Evolutionary conservation across 2,113 vertebrate species (phyloP), one percentile per base, ranked within the genome.

Genomic region (Mormoops blainvillei): DNA sequence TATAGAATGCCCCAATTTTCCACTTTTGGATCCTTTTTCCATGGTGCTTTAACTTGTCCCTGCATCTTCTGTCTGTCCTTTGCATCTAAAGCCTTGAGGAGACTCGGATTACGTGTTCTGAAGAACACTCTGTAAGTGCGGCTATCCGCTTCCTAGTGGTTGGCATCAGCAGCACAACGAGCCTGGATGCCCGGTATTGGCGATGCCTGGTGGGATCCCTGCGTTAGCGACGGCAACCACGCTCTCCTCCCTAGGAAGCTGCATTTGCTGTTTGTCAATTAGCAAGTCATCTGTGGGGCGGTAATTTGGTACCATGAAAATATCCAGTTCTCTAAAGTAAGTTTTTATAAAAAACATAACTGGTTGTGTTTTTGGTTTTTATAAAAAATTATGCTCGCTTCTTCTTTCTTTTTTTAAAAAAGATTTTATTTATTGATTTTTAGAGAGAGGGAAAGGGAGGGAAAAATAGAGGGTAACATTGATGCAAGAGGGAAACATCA

Each of bases 301-400:
- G 65, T 74, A 54, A 67, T 76, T 90, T 74, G 77, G 58, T 31
- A 1, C 6, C n/a, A 68, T 63, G 58, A 58, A 95, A 89, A 89
- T 80, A 77, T 36, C 20, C 7, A 84, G 33, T 56, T 92, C 22
- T 41, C 41, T 56, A 68, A 83, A 80, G 12, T 71, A 41, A 90
- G 20, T 68, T 56, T 92, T 56, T 56, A 88, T 48, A 13, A 74
- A 73, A 54, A 71, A 78, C 15, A 31, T 9, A 71, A 77, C 41
- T 82, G 26, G 18, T 61, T 73, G 28, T 87, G 7, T 18, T 87
- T 95, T 87, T 68, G 13, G 67, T 85, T 85, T 93, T 92, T 68
- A 91, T 92, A 28, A 94, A 81, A 22, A 76, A 77, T 52, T 77
- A 14, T 36, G 71, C 10, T 83, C 11, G 22, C 2, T n/a, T 96